These are phyloP conservation scores for Lasioglossum albipes DNA, from an alignment of 1,140 invertebrate genomes.

Conservation along the genomic window DNA sequence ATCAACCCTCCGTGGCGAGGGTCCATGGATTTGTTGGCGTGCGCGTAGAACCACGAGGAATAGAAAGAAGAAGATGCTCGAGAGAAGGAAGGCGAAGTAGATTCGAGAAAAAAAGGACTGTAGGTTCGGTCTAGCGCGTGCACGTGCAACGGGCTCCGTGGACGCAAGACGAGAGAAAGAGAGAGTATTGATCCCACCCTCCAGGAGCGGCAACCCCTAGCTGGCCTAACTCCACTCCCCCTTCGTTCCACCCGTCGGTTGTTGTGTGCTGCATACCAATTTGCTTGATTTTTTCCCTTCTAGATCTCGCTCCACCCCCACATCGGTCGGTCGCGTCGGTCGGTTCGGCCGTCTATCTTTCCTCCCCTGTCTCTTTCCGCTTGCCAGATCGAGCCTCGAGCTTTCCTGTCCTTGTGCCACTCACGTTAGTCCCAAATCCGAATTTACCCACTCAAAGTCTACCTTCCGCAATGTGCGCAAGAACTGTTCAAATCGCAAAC, in stretches of 20 bases:
- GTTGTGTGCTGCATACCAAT: conserved; percentile 81
- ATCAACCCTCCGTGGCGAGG: no score
- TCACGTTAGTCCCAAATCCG: no score
- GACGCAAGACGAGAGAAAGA: conserved; percentile 69
- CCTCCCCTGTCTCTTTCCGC: conserved; percentile 57
- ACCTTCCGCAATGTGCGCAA: background rate
- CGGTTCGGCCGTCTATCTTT: conserved; percentile 67
- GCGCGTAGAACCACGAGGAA: conserved; percentile 39
- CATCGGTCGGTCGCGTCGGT: conserved; percentile 32
- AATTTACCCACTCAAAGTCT: no score
- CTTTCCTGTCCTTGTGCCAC: conserved; percentile 24
- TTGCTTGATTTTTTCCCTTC: conserved; percentile 78
- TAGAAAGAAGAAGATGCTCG: conserved; percentile 26
- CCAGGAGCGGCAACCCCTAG: conserved; percentile 72
- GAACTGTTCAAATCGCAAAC: background rate
- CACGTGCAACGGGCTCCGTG: conserved; percentile 25
- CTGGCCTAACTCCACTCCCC: conserved; percentile 74
- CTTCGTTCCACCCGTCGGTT: conserved; percentile 73
- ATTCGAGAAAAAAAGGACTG: conserved; percentile 24
- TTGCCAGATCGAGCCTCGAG: conserved; percentile 12
- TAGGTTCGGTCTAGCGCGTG: conserved; percentile 28
- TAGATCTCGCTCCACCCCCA: conserved; percentile 38
- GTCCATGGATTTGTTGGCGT: conserved; percentile 43
- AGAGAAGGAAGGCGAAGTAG: background rate
- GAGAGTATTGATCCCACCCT: conserved; percentile 79